These are phyloP conservation scores for Flexamia atlantica DNA, from an alignment of 2,888 invertebrate species.

Conservation along the genomic window DNA sequence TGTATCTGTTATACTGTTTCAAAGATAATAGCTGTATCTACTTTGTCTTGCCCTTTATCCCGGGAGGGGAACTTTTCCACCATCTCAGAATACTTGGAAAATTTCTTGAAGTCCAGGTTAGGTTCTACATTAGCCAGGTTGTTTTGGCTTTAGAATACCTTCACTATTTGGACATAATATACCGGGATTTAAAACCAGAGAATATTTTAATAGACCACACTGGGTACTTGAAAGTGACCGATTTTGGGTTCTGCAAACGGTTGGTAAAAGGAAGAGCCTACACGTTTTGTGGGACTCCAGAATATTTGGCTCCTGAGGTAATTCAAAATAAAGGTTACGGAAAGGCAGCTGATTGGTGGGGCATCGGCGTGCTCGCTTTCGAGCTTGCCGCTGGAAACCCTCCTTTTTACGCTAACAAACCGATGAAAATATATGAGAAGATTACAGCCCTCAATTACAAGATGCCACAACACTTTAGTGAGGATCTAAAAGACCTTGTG, in stretches of 20 bases:
- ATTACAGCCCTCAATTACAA: constrained; percentile 94
- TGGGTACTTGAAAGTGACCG: constrained; percentile 89
- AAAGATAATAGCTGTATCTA: constrained; percentile 93
- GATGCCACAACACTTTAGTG: constrained; percentile 90
- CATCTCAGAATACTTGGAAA: constrained; percentile 82
- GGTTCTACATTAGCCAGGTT: constrained; percentile 97
- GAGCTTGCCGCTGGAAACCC: constrained; percentile 96
- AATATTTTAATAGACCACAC: constrained; percentile 88
- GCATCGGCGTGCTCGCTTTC: constrained; percentile 91
- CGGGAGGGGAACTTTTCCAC: constrained; percentile 94
- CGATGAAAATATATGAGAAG: constrained; percentile 96
- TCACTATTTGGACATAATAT: constrained; percentile 91
- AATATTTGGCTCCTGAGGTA: constrained; percentile 80
- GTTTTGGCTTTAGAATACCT: constrained; percentile 94
- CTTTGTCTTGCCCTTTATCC: constrained; percentile 89
- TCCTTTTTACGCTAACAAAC: constrained; percentile 94
- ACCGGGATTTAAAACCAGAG: constrained; percentile 95
- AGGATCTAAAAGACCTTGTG: constrained; percentile 90
- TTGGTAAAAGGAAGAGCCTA: constrained; percentile 74
- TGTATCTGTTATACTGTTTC: constrained; percentile 89
- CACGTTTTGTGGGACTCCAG: constrained; percentile 80
- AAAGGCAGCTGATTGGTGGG: constrained; percentile 98
- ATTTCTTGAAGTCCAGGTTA: constrained; percentile 76
- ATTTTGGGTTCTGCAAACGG: constrained; percentile 96
- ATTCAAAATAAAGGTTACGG: constrained; percentile 96